These are phyloP conservation scores for Drosophila nigricruria DNA, from an alignment of 2,888 invertebrate species.

Conservation along the genomic window DNA sequence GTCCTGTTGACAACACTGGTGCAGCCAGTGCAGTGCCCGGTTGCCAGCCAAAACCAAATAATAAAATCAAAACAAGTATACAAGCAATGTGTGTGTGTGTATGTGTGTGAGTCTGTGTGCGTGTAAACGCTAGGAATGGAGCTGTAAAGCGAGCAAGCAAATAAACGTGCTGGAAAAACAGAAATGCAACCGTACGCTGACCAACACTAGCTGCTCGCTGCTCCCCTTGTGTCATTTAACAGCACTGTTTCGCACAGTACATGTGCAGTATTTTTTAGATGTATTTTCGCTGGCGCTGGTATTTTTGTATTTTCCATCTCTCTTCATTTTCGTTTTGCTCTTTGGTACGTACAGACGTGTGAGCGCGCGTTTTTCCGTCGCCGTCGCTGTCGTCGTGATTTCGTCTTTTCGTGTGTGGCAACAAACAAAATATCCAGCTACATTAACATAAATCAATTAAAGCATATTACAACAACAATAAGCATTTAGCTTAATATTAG, in stretches of 20 bases:
- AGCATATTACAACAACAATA: constrained; percentile 19
- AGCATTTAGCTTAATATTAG: constrained; percentile 27
- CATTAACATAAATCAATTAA: constrained; percentile 16
- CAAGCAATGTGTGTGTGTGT: constrained; percentile 6
- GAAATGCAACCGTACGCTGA: constrained; percentile 13
- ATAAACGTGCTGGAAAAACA: constrained; percentile 47
- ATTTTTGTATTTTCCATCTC: constrained; percentile 57
- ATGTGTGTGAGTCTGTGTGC: constrained; percentile 12
- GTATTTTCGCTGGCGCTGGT: constrained; percentile 41
- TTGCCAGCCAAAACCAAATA: constrained; percentile 28
- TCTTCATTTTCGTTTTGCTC: constrained; percentile 65
- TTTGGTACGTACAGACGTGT: constrained; percentile 60
- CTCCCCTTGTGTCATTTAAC: constrained; percentile 15
- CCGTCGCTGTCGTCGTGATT: constrained; percentile 43
- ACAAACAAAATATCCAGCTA: constrained; percentile 40
- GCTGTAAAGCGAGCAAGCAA: constrained; percentile 25
- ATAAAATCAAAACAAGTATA: constrained; percentile 52
- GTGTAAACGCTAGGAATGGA: constrained; percentile 36
- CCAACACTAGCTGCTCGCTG: constrained; percentile 29
- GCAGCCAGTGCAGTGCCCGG: neutral
- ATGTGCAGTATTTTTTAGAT: constrained; percentile 44
- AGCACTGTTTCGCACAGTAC: constrained; percentile 33
- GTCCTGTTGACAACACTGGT: constrained; percentile 12
- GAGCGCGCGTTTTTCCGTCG: constrained; percentile 51
- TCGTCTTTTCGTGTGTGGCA: constrained; percentile 49